phyloP scores from a whole-genome alignment of 2,888 invertebrate species.

The Melieria crassipennis region DNA sequence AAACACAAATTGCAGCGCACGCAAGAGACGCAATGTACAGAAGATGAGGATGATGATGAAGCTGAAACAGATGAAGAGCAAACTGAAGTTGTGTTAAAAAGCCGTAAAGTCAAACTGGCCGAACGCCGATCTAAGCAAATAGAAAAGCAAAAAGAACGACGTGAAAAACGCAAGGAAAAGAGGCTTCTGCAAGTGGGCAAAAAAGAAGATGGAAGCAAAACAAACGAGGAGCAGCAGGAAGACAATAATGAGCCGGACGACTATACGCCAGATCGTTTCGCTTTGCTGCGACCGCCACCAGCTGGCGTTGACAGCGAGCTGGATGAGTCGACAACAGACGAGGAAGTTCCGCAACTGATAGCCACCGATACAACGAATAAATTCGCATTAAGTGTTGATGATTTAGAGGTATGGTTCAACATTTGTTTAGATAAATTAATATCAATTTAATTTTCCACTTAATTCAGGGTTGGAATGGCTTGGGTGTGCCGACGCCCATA shows the following conservation, averaged over 20 bases:
- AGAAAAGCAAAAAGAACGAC: slow-evolving; percentile 49
- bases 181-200: slow-evolving; percentile 8
- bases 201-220: slow-evolving; percentile 40
- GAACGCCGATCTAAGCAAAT: slow-evolving; percentile 47
- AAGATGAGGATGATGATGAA: slow-evolving; percentile 22
- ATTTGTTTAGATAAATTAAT: neutral
- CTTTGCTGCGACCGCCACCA: slow-evolving; percentile 54
- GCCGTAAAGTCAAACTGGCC: slow-evolving; percentile 53
- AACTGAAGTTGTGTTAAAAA: slow-evolving; percentile 7
- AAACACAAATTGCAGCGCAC: slow-evolving; percentile 40
- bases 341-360: slow-evolving; percentile 38
- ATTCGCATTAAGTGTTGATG: slow-evolving; percentile 43
- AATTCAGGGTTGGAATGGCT: slow-evolving; percentile 71
- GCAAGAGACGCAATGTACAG: slow-evolving; percentile 3
- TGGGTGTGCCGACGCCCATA: slow-evolving; percentile 74
- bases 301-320: slow-evolving; percentile 35
- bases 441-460: slow-evolving; percentile 2
- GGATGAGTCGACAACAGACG: slow-evolving; percentile 38
- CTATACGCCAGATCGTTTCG: slow-evolving; percentile 51
- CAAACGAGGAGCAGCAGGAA: slow-evolving; percentile 28
- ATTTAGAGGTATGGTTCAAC: slow-evolving; percentile 44
- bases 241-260: slow-evolving; percentile 38
- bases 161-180: slow-evolving; percentile 49
- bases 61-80: slow-evolving; percentile 18
- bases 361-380: neutral